phyloP scores from a whole-genome alignment of 2,888 invertebrate genomes.

The Thereva nobilitata region DNA sequence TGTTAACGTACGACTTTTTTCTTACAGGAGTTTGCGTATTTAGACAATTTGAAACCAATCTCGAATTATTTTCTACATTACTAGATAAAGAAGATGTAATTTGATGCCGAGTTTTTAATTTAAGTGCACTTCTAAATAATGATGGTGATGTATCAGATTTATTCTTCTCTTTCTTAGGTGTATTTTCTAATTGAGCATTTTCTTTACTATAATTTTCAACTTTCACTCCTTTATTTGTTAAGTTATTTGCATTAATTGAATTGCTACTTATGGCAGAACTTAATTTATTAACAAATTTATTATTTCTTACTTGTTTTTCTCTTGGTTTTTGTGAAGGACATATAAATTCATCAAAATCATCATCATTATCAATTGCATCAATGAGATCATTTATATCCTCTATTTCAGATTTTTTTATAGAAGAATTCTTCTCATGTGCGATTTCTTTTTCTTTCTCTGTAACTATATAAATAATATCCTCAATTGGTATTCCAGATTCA shows the following conservation, averaged over 20 bases:
- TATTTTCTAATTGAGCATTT: not conserved
- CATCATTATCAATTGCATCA: too few relatives aligned
- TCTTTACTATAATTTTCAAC: not conserved
- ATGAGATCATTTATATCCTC: too few relatives aligned
- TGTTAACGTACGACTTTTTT: not conserved
- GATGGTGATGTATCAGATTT: constrained; percentile 22
- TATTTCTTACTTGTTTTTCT: too few relatives aligned
- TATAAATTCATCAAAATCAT: too few relatives aligned
- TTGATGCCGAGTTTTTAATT: not conserved
- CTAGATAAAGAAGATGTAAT: not conserved
- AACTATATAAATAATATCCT: not conserved
- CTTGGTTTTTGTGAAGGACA: too few relatives aligned
- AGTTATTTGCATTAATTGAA: too few relatives aligned
- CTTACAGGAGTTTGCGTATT: not conserved
- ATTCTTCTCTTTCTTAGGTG: not conserved
- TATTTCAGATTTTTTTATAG: too few relatives aligned
- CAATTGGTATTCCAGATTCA: not conserved
- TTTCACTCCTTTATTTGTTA: not conserved
- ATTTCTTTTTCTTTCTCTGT: too few relatives aligned
- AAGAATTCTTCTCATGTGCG: too few relatives aligned
- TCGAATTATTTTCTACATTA: not conserved
- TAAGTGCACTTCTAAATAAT: not conserved
- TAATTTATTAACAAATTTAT: too few relatives aligned
- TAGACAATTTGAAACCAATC: not conserved
- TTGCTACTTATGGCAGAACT: too few relatives aligned